A percentile compares a stretch with the other conserved stretches of the same genome.
phyloP scores from a whole-genome alignment of 1,140 invertebrate species.

The Meloidogyne hapla region DNA sequence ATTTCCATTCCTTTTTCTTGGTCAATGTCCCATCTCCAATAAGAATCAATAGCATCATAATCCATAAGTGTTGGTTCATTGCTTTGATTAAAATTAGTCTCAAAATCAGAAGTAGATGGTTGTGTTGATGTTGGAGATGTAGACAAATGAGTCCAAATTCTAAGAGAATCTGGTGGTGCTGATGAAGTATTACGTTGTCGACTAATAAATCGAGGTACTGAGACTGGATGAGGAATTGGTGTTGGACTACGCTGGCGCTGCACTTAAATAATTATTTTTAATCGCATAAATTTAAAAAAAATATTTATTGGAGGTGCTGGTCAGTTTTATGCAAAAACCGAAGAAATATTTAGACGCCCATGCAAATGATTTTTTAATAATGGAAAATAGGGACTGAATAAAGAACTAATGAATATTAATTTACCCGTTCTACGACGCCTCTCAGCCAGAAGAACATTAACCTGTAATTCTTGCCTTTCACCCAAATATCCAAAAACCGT shows the following conservation, averaged over 20 bases:
- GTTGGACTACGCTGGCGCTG: conserved; percentile 7
- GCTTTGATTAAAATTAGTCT: neutral
- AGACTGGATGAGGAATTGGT: neutral
- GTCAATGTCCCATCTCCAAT: conserved; percentile 60
- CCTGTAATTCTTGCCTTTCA: neutral
- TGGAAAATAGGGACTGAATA: no score
- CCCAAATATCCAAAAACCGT: neutral
- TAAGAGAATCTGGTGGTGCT: neutral
- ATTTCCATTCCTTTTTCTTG: conserved; percentile 47
- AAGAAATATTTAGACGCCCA: neutral
- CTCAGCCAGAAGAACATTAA: neutral
- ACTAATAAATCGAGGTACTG: neutral
- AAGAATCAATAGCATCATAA: conserved; percentile 59
- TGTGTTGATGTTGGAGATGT: neutral
- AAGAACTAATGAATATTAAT: no score
- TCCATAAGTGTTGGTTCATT: conserved; percentile 41
- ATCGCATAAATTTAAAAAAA: neutral
- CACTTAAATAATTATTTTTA: neutral
- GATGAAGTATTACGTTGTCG: neutral
- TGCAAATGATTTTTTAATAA: no score
- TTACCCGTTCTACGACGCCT: neutral
- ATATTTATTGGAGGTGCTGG: no score
- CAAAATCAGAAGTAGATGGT: neutral
- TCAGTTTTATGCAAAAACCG: no score
- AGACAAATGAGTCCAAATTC: neutral